These are phyloP conservation scores for Nerophis lumbriciformis DNA, from an alignment of 2,113 vertebrate species.

Conservation along the genomic window DNA sequence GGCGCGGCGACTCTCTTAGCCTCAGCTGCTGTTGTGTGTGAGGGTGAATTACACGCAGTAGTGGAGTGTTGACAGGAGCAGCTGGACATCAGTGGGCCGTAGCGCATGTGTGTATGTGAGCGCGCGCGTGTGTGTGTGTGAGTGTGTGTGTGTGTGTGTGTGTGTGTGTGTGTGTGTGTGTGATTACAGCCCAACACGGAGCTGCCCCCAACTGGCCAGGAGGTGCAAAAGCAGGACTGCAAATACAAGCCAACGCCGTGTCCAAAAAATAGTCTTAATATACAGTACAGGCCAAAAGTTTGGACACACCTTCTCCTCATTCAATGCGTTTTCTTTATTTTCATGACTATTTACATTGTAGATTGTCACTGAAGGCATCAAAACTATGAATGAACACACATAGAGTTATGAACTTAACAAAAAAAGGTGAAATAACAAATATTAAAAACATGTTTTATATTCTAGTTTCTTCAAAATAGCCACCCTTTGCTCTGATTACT, in stretches of 20 bases:
- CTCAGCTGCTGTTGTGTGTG: slow-evolving; percentile 64
- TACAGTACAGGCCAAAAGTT: too few relatives aligned
- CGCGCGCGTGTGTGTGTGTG: neutral
- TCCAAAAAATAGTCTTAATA: too few relatives aligned
- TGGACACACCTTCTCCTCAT: too few relatives aligned
- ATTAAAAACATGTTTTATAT: too few relatives aligned
- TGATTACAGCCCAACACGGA: slow-evolving; percentile 42
- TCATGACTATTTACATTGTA: too few relatives aligned
- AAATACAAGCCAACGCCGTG: neutral
- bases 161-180: slow-evolving; percentile 6
- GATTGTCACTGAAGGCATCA: too few relatives aligned
- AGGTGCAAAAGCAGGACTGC: slow-evolving; percentile 29
- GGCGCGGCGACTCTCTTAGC: slow-evolving; percentile 38
- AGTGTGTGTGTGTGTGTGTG: neutral
- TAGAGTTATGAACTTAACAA: too few relatives aligned
- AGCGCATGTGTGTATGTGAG: slow-evolving; percentile 2
- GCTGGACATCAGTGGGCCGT: slow-evolving; percentile 62
- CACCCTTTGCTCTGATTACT: too few relatives aligned
- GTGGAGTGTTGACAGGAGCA: slow-evolving; percentile 66
- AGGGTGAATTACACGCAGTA: slow-evolving; percentile 62
- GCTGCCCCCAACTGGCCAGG: slow-evolving; percentile 60
- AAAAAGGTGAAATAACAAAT: too few relatives aligned
- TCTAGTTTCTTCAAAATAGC: too few relatives aligned
- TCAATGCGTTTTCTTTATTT: too few relatives aligned
- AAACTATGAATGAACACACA: too few relatives aligned